A percentile compares a stretch with the other conserved stretches of the same genome.
Conservation (phyloP, 2,113 vertebrate genomes). For the Helogale parvula region DNA sequence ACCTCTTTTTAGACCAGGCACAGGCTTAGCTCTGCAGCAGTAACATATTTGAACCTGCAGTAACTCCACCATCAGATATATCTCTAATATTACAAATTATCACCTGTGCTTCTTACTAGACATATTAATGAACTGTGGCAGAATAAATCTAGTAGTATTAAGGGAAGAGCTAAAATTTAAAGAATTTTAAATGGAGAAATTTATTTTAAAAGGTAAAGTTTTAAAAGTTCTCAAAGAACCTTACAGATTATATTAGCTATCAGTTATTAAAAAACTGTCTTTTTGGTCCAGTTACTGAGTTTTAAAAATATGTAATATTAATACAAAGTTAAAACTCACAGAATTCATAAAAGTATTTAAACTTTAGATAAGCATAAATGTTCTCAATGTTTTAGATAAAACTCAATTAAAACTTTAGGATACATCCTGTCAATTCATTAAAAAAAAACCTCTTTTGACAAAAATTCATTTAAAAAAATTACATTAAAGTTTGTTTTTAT, state of each 20-base stretch:
- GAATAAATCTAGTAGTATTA: neutral
- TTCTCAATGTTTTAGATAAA: constrained; percentile 12
- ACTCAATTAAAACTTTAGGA: neutral
- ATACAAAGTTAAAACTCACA: neutral
- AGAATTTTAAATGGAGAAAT: constrained; percentile 5
- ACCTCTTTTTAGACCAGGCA: constrained; percentile 36
- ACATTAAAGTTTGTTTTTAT: neutral
- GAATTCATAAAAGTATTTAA: neutral
- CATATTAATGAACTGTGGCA: neutral
- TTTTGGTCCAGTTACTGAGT: neutral
- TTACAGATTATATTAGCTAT: neutral
- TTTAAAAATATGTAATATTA: constrained; percentile 42
- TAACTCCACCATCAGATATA: neutral
- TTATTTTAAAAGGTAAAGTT: constrained; percentile 32
- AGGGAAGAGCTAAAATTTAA: neutral
- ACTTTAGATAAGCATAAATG: constrained; percentile 15
- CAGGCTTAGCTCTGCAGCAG: constrained; percentile 47
- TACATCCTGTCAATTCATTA: neutral
- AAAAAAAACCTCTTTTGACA: neutral
- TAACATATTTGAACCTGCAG: neutral
- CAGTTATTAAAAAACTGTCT: constrained; percentile 47
- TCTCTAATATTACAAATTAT: constrained; percentile 10
- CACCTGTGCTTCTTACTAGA: neutral
- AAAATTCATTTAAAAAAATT: constrained; percentile 6
- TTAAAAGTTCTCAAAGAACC: constrained; percentile 2